phyloP scores from a whole-genome alignment of 2,888 invertebrate species.

The Rhaphigaster nebulosa region DNA sequence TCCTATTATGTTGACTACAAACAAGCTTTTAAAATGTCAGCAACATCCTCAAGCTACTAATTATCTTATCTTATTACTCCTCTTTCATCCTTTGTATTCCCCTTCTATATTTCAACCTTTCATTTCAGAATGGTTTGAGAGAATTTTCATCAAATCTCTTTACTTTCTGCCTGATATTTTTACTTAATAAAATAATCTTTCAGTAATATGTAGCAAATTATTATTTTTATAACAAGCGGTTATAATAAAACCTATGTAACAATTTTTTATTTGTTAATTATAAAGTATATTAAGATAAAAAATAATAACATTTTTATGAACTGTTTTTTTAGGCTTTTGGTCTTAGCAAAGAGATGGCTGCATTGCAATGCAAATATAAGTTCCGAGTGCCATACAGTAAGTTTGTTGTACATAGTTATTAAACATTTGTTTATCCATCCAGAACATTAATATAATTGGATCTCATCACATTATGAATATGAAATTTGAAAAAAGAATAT shows the following conservation, averaged over 20 bases:
- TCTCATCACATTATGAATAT: no score
- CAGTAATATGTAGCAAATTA: background rate
- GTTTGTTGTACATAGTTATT: background rate
- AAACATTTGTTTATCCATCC: no score
- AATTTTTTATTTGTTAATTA: background rate
- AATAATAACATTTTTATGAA: background rate
- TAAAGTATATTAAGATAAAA: background rate
- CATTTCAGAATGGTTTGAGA: no score
- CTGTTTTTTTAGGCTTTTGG: constrained; percentile 42
- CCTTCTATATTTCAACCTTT: no score
- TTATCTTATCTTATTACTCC: no score
- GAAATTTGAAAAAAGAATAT: no score
- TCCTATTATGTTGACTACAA: background rate
- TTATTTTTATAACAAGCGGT: background rate
- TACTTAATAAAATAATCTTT: no score
- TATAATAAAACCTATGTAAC: background rate
- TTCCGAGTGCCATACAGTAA: constrained; percentile 31
- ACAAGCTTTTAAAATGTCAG: background rate
- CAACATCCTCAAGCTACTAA: no score
- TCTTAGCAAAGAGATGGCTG: constrained; percentile 12
- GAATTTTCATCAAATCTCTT: no score
- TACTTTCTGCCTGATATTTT: no score
- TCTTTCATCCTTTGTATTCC: no score
- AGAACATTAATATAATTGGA: no score
- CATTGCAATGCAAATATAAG: constrained; percentile 47